Conservation (phyloP, 2,888 invertebrate species). For the Hydraecia micacea region DNA sequence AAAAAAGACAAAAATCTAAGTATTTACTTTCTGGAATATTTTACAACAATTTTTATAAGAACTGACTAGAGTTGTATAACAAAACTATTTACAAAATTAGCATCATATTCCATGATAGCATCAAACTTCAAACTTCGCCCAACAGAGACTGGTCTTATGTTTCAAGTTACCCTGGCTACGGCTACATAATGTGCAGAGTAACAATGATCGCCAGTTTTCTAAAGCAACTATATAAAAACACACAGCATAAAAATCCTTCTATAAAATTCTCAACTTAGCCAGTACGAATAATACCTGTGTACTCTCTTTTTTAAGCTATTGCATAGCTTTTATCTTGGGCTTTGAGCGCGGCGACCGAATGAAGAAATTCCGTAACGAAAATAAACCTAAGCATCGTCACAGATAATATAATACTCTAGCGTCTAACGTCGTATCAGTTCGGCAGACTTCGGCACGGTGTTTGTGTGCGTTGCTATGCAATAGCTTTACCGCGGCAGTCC, state of each 20-base stretch:
- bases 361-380: too few species aligned
- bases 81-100: neutral
- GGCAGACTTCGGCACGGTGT: too few species aligned
- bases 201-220: neutral
- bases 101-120: neutral
- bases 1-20: too few species aligned
- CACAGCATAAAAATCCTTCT: neutral
- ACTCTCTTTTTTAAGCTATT: constrained; percentile 1
- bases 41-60: neutral
- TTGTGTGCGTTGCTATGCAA: too few species aligned
- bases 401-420: too few species aligned
- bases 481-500: too few species aligned
- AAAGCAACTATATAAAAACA: neutral
- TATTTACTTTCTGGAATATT: neutral
- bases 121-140: neutral
- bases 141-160: neutral
- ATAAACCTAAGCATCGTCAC: too few species aligned
- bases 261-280: neutral
- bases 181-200: neutral
- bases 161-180: neutral
- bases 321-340: too few species aligned
- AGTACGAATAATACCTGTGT: constrained; percentile 19
- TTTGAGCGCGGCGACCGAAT: too few species aligned
- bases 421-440: too few species aligned
- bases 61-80: neutral